These are phyloP conservation scores for Aplocera efformata DNA, from an alignment of 2,888 invertebrate species.

Conservation along the genomic window DNA sequence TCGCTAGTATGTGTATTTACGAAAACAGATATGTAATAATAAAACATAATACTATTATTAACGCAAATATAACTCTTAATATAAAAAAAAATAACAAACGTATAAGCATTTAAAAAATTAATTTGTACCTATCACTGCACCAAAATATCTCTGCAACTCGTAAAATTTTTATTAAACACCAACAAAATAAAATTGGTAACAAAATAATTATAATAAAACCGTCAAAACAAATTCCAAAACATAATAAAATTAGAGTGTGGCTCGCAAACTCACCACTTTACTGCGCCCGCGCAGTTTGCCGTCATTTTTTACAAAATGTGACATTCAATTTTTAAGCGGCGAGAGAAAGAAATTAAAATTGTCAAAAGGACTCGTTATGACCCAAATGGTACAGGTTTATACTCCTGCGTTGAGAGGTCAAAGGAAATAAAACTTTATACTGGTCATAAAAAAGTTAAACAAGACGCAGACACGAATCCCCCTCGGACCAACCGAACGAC, in stretches of 20 bases:
- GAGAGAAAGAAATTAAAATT: constrained; percentile 40
- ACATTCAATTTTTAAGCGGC: constrained; percentile 43
- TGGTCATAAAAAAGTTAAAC: background rate
- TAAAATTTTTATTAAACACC: no score
- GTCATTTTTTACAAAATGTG: constrained; percentile 42
- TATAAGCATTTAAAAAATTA: no score
- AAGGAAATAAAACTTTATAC: constrained; percentile 4
- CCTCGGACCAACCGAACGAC: no score
- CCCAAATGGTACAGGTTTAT: constrained; percentile 24
- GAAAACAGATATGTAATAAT: no score
- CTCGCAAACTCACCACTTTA: constrained; percentile 21
- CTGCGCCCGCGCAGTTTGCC: constrained; percentile 12
- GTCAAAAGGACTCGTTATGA: constrained; percentile 34
- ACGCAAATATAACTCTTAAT: no score
- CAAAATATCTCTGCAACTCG: no score
- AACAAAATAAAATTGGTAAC: constrained; percentile 1
- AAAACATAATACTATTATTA: no score
- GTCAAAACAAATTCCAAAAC: constrained; percentile 14
- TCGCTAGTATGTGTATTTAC: no score
- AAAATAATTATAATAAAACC: constrained; percentile 3
- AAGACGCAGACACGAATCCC: no score
- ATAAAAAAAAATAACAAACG: no score
- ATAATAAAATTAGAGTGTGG: constrained; percentile 15
- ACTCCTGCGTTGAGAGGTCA: constrained; percentile 1
- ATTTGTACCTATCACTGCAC: no score